A percentile compares a stretch with the other conserved stretches of the same genome.
Conservation (phyloP, 2,888 invertebrate species). For the Calephelis perditalis region DNA sequence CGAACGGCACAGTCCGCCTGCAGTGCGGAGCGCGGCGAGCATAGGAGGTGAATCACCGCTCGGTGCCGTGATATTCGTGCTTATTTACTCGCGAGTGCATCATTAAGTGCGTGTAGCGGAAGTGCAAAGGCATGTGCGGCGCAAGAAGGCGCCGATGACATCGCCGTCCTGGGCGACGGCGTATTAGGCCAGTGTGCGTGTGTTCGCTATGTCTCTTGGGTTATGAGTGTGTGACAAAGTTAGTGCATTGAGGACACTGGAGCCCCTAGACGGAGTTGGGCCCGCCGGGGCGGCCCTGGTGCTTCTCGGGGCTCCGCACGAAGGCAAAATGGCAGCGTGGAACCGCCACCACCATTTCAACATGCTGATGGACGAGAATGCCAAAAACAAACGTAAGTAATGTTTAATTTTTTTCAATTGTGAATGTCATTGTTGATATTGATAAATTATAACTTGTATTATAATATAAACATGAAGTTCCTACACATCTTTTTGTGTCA, state of each 20-base stretch:
- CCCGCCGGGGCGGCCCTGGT: slow-evolving; percentile 79
- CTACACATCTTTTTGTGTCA: too few relatives aligned
- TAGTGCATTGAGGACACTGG: slow-evolving; percentile 78
- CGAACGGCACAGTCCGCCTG: slow-evolving; percentile 58
- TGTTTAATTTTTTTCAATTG: not conserved
- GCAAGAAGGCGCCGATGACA: slow-evolving; percentile 70
- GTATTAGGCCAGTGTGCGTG: slow-evolving; percentile 65
- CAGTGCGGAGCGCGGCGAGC: slow-evolving; percentile 62
- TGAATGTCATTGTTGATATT: too few relatives aligned
- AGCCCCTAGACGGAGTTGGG: slow-evolving; percentile 80
- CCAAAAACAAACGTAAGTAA: slow-evolving; percentile 83
- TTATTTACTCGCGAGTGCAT: slow-evolving; percentile 74
- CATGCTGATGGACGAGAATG: slow-evolving; percentile 84
- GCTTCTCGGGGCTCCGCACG: slow-evolving; percentile 78
- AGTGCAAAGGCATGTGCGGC: slow-evolving; percentile 72
- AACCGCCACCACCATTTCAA: slow-evolving; percentile 85
- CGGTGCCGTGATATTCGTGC: slow-evolving; percentile 59
- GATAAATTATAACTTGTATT: too few relatives aligned
- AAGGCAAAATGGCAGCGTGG: slow-evolving; percentile 84
- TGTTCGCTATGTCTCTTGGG: slow-evolving; percentile 67
- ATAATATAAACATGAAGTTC: too few relatives aligned
- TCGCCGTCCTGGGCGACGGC: slow-evolving; percentile 60
- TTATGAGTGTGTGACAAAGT: slow-evolving; percentile 78
- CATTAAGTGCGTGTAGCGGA: slow-evolving; percentile 68
- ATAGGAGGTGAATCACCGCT: slow-evolving; percentile 72